Percentiles rank a stretch among this genome's conserved stretches.
Conservation (phyloP, 2,113 vertebrate genomes). For the Prolemur simus region DNA sequence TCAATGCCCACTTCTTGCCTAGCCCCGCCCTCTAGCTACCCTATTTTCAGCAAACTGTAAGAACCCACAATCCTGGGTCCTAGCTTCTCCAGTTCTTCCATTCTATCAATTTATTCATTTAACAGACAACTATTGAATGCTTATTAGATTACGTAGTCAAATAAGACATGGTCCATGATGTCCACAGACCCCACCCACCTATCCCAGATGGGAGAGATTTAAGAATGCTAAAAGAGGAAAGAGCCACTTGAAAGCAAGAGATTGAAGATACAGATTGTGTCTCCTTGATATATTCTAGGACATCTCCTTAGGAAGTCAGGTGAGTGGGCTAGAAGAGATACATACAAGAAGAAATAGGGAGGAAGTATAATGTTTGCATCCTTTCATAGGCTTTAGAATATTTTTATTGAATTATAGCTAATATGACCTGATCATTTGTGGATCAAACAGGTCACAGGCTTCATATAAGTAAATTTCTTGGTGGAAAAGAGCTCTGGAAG, state of each 20-base stretch:
- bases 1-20: not conserved
- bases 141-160: conserved; percentile 67
- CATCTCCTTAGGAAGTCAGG: conserved; percentile 70
- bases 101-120: conserved; percentile 43
- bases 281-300: conserved; percentile 71
- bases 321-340: conserved; percentile 68
- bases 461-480: conserved; percentile 36
- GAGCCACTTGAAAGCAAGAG: conserved; percentile 64
- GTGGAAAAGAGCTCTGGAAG: conserved; percentile 8
- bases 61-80: not conserved
- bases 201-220: conserved; percentile 68
- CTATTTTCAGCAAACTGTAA: not conserved
- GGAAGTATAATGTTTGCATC: not conserved
- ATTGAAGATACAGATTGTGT: conserved; percentile 73
- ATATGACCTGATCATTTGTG: not conserved
- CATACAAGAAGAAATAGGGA: conserved; percentile 35
- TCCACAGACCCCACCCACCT: conserved; percentile 65
- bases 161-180: conserved; percentile 65
- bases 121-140: conserved; percentile 59
- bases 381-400: not conserved
- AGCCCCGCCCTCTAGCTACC: not conserved
- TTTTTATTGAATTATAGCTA: conserved; percentile 35
- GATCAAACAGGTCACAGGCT: not conserved
- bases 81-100: not conserved
- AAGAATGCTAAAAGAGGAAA: conserved; percentile 73